Conservation (phyloP, 1,140 invertebrate genomes). For the Zaprionus inermis region DNA sequence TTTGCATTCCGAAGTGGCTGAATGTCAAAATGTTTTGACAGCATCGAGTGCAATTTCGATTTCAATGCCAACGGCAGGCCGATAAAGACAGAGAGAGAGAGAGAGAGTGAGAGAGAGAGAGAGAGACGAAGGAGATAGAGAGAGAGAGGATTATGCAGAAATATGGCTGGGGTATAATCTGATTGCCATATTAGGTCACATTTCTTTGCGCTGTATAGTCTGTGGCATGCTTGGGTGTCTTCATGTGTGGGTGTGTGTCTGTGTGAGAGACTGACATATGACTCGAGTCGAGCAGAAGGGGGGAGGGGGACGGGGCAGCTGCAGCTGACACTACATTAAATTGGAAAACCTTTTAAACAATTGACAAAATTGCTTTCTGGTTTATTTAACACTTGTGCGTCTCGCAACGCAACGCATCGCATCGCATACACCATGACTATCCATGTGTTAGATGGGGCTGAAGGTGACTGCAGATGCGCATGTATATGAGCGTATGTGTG, state of each 20-base stretch:
- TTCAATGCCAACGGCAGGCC: constrained; percentile 62
- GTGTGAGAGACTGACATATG: constrained; percentile 46
- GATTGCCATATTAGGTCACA: constrained; percentile 64
- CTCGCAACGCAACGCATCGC: neutral
- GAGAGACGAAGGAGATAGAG: neutral
- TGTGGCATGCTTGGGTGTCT: constrained; percentile 24
- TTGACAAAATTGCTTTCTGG: constrained; percentile 53
- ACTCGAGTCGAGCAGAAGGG: constrained; percentile 25
- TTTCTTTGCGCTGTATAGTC: constrained; percentile 25
- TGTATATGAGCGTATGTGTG: constrained; percentile 29
- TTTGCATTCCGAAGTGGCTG: constrained; percentile 49
- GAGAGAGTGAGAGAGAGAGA: neutral
- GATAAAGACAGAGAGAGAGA: constrained; percentile 1
- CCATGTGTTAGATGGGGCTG: constrained; percentile 18
- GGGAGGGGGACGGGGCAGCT: constrained; percentile 1
- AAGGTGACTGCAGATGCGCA: constrained; percentile 19
- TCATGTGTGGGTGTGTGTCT: constrained; percentile 23
- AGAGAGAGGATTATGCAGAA: constrained; percentile 8
- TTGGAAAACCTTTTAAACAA: constrained; percentile 54
- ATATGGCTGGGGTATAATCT: constrained; percentile 26
- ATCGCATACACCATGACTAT: constrained; percentile 19
- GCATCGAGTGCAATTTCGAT: constrained; percentile 59
- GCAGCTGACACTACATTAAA: constrained; percentile 49
- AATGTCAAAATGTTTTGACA: constrained; percentile 60
- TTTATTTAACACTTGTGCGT: constrained; percentile 45